These are phyloP conservation scores for Etheostoma spectabile DNA, from an alignment of 2,113 vertebrate genomes.

Conservation along the genomic window DNA sequence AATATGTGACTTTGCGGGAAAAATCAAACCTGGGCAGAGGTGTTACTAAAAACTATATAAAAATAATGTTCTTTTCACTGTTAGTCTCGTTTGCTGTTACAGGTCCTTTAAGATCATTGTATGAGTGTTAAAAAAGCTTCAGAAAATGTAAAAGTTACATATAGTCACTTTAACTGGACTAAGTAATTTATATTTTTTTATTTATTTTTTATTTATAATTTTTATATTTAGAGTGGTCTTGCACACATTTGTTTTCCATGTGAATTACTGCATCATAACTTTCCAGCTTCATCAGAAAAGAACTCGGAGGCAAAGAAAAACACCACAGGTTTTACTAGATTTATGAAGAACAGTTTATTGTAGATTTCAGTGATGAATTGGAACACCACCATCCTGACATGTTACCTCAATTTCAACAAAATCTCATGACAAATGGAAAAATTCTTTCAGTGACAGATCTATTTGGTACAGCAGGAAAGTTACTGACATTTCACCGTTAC, in stretches of 20 bases:
- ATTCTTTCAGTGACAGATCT: slow-evolving; percentile 47
- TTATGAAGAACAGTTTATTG: slow-evolving; percentile 75
- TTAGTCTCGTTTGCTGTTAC: too few species aligned
- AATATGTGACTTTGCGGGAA: too few species aligned
- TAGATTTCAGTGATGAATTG: slow-evolving; percentile 65
- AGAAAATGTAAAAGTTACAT: too few species aligned
- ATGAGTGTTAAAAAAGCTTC: too few species aligned
- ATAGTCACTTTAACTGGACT: too few species aligned
- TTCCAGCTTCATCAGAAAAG: background rate
- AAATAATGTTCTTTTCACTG: too few species aligned
- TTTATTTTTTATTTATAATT: too few species aligned
- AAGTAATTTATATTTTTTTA: too few species aligned
- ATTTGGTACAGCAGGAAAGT: slow-evolving; percentile 50
- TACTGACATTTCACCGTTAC: slow-evolving; percentile 57
- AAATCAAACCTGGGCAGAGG: too few species aligned
- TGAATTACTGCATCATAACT: background rate
- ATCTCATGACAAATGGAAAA: slow-evolving; percentile 39
- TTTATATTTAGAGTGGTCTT: background rate
- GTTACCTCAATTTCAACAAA: slow-evolving; percentile 51
- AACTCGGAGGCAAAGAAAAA: background rate
- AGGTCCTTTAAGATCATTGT: too few species aligned
- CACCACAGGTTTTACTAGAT: background rate
- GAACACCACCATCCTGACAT: slow-evolving; percentile 50
- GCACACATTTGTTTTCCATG: background rate
- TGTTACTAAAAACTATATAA: too few species aligned